Conservation (phyloP, 2,888 invertebrate species). For the Microplitis deprimator region DNA sequence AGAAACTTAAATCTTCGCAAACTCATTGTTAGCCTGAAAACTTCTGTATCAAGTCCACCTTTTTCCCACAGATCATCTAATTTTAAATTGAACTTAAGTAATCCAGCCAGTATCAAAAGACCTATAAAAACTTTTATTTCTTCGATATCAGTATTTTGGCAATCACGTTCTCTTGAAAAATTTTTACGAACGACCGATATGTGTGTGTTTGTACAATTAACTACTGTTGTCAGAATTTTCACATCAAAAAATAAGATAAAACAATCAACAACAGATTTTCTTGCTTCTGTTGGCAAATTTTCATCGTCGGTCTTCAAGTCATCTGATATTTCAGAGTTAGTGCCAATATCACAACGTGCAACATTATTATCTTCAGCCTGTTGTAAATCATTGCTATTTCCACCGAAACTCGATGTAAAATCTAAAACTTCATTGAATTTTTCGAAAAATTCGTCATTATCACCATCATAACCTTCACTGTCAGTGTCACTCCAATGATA, state of each 20-base stretch:
- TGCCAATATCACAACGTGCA: neutral
- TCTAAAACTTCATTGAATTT: neutral
- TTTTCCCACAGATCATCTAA: neutral
- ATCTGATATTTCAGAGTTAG: neutral
- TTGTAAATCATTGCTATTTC: neutral
- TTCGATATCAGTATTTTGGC: neutral
- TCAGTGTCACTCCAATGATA: neutral
- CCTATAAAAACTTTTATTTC: neutral
- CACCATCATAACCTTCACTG: slow-evolving; percentile 11
- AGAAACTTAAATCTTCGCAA: neutral
- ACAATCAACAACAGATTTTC: neutral
- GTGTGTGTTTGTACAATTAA: neutral
- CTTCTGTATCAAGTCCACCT: neutral
- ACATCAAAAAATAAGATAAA: neutral
- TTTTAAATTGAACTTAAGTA: neutral
- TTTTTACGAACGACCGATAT: neutral
- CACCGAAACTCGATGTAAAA: neutral
- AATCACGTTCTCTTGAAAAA: neutral
- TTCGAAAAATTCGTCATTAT: neutral
- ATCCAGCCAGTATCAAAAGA: neutral
- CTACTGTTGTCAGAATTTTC: neutral
- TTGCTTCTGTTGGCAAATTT: neutral
- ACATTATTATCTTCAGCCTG: neutral
- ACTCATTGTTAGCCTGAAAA: neutral
- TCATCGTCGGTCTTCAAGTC: neutral